Conservation (phyloP, 2,113 vertebrate genomes). For the Hipposideros armiger region DNA sequence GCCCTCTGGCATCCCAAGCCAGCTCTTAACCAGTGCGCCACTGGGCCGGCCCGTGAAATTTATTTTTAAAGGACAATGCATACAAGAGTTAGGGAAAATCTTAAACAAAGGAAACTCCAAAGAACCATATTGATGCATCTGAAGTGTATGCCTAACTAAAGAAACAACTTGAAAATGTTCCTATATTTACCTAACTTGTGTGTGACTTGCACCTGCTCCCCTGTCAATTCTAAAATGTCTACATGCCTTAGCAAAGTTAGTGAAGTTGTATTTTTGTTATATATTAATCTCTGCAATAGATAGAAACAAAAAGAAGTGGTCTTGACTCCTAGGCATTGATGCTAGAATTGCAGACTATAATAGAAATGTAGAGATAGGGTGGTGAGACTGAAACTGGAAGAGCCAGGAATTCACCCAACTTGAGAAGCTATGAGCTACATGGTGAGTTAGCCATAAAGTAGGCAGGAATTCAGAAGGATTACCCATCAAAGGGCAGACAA, state of each 20-base stretch:
- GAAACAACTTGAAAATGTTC: neutral
- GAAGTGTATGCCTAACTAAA: neutral
- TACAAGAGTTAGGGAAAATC: neutral
- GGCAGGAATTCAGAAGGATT: neutral
- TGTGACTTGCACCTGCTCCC: neutral
- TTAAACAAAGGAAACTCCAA: constrained; percentile 3
- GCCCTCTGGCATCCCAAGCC: no score
- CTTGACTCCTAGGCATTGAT: neutral
- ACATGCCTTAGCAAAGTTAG: neutral
- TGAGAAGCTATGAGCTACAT: neutral
- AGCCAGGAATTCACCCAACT: neutral
- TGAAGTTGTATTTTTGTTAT: neutral
- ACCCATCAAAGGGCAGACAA: neutral
- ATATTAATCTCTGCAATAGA: neutral
- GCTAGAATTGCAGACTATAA: neutral
- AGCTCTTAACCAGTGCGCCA: no score
- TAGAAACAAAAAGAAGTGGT: neutral
- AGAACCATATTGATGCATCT: neutral
- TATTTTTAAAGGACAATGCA: neutral
- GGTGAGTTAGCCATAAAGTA: neutral
- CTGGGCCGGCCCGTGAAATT: neutral
- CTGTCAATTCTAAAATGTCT: neutral
- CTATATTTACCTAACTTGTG: neutral
- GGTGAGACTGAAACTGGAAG: neutral
- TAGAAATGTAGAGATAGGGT: neutral